phyloP scores from a whole-genome alignment of 2,797 vertebrate species.

The Phrynocephalus vlangalii region DNA sequence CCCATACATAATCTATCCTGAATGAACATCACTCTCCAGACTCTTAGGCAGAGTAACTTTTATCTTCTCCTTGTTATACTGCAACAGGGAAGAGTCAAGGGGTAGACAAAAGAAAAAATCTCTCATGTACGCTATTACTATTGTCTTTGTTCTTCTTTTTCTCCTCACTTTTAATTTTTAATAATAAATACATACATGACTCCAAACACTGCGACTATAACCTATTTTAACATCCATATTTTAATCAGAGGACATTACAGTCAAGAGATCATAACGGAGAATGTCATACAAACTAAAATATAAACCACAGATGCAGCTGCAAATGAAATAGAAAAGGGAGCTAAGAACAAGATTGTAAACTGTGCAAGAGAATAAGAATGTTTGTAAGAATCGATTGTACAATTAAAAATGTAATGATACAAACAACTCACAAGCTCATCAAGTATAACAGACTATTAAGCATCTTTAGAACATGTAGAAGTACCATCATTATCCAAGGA shows the following conservation, averaged over 20 bases:
- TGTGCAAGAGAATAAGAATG: slow-evolving; percentile 40
- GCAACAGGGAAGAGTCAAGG: neutral
- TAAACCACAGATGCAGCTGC: neutral
- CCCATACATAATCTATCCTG: neutral
- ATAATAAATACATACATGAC: too few relatives aligned
- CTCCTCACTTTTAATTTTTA: too few relatives aligned
- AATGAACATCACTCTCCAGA: neutral
- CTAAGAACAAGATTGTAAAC: neutral
- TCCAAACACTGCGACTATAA: too few relatives aligned
- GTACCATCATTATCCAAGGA: slow-evolving; percentile 30
- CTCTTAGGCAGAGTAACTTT: neutral
- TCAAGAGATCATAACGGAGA: too few relatives aligned
- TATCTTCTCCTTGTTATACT: neutral
- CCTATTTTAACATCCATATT: too few relatives aligned
- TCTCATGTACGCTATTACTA: too few relatives aligned
- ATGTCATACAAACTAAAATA: neutral
- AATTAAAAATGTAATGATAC: slow-evolving; percentile 24
- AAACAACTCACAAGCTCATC: slow-evolving; percentile 31
- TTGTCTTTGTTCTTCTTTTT: too few relatives aligned
- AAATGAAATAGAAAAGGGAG: neutral
- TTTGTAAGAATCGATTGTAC: slow-evolving; percentile 24
- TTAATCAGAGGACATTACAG: too few relatives aligned
- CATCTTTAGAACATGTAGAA: neutral
- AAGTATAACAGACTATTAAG: slow-evolving; percentile 47
- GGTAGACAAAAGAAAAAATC: neutral